A percentile compares a stretch with the other conserved stretches of the same genome.
These are phyloP conservation scores for Zaprionus ornatus DNA, from an alignment of 1,140 invertebrate genomes.

Conservation along the genomic window DNA sequence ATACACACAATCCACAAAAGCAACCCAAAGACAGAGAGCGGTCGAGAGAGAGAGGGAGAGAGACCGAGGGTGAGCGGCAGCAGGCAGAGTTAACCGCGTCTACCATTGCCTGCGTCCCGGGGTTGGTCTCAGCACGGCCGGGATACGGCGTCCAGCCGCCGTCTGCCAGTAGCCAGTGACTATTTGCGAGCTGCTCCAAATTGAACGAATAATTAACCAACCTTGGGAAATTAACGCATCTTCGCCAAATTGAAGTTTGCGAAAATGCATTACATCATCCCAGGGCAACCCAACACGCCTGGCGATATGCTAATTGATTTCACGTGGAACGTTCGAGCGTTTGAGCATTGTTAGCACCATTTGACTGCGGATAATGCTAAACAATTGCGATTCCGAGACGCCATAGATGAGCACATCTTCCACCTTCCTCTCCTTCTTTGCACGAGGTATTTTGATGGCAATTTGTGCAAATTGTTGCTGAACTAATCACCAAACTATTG, in stretches of 20 bases:
- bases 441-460: neutral
- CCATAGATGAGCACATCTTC: neutral
- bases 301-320: slow-evolving; percentile 75
- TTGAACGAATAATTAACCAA: slow-evolving; percentile 49
- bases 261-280: slow-evolving; percentile 70
- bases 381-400: slow-evolving; percentile 9
- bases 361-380: slow-evolving; percentile 24
- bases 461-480: neutral
- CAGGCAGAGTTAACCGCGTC: slow-evolving; percentile 12
- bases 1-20: slow-evolving; percentile 72
- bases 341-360: slow-evolving; percentile 46
- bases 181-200: slow-evolving; percentile 54
- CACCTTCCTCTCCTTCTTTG: neutral
- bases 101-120: slow-evolving; percentile 35
- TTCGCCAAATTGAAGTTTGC: slow-evolving; percentile 63
- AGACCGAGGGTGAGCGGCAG: neutral
- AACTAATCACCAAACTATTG: neutral
- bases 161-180: slow-evolving; percentile 10
- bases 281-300: slow-evolving; percentile 11
- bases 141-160: neutral
- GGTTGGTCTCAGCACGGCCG: slow-evolving; percentile 22
- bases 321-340: slow-evolving; percentile 51
- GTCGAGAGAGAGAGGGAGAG: slow-evolving; percentile 19
- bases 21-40: slow-evolving; percentile 9
- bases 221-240: slow-evolving; percentile 69